phyloP scores from a whole-genome alignment of 2,797 vertebrate species.

The Falco naumanni region DNA sequence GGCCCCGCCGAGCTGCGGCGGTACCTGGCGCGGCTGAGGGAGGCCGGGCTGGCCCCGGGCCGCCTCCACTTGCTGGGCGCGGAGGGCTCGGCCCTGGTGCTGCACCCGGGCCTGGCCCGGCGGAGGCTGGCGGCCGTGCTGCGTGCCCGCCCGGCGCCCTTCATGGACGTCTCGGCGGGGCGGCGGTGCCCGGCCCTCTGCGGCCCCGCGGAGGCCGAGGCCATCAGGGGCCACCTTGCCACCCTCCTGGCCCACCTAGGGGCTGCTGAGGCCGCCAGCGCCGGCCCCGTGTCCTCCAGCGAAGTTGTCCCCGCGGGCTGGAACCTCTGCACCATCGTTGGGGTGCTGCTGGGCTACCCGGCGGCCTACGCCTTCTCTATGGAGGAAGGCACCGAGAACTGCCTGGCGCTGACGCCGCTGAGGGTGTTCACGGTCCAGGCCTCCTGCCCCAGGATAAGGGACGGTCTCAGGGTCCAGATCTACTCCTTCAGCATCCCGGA shows the following conservation, averaged over 20 bases:
- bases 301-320: conserved; percentile 74
- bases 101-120: conserved; percentile 70
- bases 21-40: conserved; percentile 81
- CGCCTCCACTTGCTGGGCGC: conserved; percentile 80
- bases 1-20: conserved; percentile 69
- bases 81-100: conserved; percentile 78
- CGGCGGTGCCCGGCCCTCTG: conserved; percentile 73
- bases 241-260: conserved; percentile 76
- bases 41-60: conserved; percentile 69
- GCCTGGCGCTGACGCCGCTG: conserved; percentile 87
- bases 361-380: conserved; percentile 85
- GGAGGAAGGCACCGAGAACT: conserved; percentile 81
- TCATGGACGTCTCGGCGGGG: conserved; percentile 82
- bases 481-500: conserved; percentile 93
- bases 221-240: conserved; percentile 56
- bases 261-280: background rate
- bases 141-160: background rate
- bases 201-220: background rate
- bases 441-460: conserved; percentile 70
- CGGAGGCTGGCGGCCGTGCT: conserved; percentile 73
- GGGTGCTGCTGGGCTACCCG: conserved; percentile 90
- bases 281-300: conserved; percentile 53
- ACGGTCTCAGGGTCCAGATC: conserved; percentile 73
- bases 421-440: conserved; percentile 79
- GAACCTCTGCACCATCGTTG: conserved; percentile 91